Evolutionary conservation across 1,140 invertebrate genomes (phyloP), one percentile per base, ranked within the genome.

Genomic region (Plutomurus gul): DNA sequence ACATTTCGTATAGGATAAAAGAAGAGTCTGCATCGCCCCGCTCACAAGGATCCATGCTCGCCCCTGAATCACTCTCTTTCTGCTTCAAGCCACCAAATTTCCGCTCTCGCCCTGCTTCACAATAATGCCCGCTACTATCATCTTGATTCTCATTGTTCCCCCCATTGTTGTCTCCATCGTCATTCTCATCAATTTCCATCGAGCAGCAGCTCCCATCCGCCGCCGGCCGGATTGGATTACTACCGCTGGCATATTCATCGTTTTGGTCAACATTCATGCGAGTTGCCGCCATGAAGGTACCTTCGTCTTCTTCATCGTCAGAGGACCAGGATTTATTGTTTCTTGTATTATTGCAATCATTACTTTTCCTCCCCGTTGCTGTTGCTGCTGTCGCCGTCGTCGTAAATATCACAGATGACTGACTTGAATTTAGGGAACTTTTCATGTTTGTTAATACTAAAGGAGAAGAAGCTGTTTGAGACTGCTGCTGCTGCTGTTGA

Each of bases 371-470:
- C 40, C 10, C 40, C 40, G 40, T n/a, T 40, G 36, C 71, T 43
- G 25, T 33, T n/a, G 22, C 18, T 73, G 71, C n/a, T 40, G 43
- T 73, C 25, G 51, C 18, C 20, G 11, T 37, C 13, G 27, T 33
- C 43, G 73, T 51, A 47, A 75, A 47, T 46, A 36, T 75, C 40
- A 47, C 73, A 43, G 43, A 36, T 49, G 56, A 65, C 56, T 65
- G 56, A 65, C 56, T 65, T 65, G 71, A 73, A 75, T 47, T 36
- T 49, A 27, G 16, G 73, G 73, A 47, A 75, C 43, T 47, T 36
- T 36, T 30, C n/a, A 46, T 75, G 18, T 75, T 47, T n/a, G n/a
- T n/a, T 65, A 65, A 65, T 65, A 65, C 56, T 65, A 65, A 33
- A 36, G 22, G 10, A 56, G 20, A 7, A 7, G 7, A 13, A 22